Evolutionary conservation across 1,140 invertebrate species (phyloP).

Genomic region (Anagrus nilaparvatae): DNA sequence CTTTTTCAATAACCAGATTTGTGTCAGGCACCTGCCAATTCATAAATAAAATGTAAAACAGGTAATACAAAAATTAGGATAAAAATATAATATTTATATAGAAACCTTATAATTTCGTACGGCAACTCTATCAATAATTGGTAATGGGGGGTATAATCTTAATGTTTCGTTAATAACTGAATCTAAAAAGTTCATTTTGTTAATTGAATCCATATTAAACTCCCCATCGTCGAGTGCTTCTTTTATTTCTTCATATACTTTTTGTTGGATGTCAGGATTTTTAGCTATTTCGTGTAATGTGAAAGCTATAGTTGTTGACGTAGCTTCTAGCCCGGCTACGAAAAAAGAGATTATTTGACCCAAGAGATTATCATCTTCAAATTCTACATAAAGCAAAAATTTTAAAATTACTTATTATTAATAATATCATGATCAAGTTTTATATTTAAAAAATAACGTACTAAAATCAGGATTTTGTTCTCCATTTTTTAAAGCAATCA

Average conservation of each 20-base stretch:
- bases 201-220: slow-evolving; percentile 22
- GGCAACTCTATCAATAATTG: slow-evolving; percentile 41
- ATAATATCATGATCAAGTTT: slow-evolving; percentile 2
- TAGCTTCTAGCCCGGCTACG: slow-evolving; percentile 47
- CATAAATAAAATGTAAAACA: slow-evolving; percentile 4
- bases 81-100: too few relatives aligned
- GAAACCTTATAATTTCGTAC: slow-evolving; percentile 30
- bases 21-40: slow-evolving; percentile 31
- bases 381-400: slow-evolving; percentile 23
- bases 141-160: slow-evolving; percentile 48
- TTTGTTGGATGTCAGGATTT: slow-evolving; percentile 27
- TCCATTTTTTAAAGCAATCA: slow-evolving; percentile 26
- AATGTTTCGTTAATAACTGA: slow-evolving; percentile 32
- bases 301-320: slow-evolving; percentile 39
- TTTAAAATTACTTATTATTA: slow-evolving; percentile 4
- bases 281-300: slow-evolving; percentile 36
- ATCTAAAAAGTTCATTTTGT: slow-evolving; percentile 25
- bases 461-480: slow-evolving; percentile 24
- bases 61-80: neutral
- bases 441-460: slow-evolving; percentile 11
- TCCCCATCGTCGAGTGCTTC: slow-evolving; percentile 18
- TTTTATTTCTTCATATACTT: slow-evolving; percentile 50
- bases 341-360: slow-evolving; percentile 34
- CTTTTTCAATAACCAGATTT: slow-evolving; percentile 34
- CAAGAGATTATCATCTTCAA: slow-evolving; percentile 27